Evolutionary conservation across 2,797 vertebrate species (phyloP), one percentile per base, ranked within the genome.

Genomic region (Sebastes paucispinis): DNA sequence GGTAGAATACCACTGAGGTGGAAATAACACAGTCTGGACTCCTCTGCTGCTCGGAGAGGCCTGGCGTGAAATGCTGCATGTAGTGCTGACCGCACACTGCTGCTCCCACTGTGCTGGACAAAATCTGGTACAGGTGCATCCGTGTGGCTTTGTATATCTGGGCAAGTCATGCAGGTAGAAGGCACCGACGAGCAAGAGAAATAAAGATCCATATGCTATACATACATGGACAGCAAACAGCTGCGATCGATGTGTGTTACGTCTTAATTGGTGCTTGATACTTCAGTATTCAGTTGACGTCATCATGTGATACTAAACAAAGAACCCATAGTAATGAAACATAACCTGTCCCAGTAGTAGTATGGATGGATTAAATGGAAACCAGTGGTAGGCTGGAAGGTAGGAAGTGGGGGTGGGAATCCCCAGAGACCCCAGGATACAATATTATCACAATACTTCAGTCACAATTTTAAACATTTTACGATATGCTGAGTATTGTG

Each of bases 11-110:
- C 86, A 84, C 81, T 72, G 85, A 92, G 86, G 75, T 90, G 89
- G 90, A 93, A 92, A 92, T 83, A 87, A 86, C 79, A 85, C 86
- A 89, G 87, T 80, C 88, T 90, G 89, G 88, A 78, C 83, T 80
- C 72, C 78, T 87, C 64, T 2, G 65, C 75, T 77, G 83, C 79
- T 88, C 32, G 24, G 76, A 80, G 70, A 79, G 65, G 65, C 81
- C 84, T 86, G 82, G 80, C 64, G 74, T 89, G 86, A 88, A 91
- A 90, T 88, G 83, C 74, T 86, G 81, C 69, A 74, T 32, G 83
- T 84, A 64, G 39, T 34, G 47, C 73, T 84, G 87, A 88, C 87
- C 52, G 64, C 89, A 84, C 82, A 76, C 76, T 75, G 87, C 68
- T 72, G 77, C 84, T 89, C 74, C 69, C 73, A 60, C 36, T 71